A percentile compares a stretch with the other conserved stretches of the same genome.
Conservation (phyloP, 2,888 invertebrate species). For the Epinotia nisella region DNA sequence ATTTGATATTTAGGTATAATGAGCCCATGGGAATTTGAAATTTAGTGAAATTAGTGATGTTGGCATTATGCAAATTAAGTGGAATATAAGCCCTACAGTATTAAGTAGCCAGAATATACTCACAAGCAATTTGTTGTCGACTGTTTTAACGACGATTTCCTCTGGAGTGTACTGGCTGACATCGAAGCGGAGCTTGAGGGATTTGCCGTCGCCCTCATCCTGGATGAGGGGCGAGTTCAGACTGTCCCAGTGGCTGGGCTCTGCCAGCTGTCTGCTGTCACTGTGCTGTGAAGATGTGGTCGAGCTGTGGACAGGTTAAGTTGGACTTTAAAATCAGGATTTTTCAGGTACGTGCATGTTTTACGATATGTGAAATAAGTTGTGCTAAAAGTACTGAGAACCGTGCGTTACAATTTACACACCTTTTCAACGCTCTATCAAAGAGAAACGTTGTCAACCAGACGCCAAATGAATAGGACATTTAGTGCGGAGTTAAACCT, state of each 20-base stretch:
- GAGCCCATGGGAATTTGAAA: too few species aligned
- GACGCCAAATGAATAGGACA: too few species aligned
- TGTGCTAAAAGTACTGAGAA: background rate
- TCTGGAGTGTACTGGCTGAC: conserved; percentile 98
- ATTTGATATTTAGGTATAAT: too few species aligned
- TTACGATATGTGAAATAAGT: conserved; percentile 42
- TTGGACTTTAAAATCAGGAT: conserved; percentile 45
- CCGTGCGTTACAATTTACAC: conserved; percentile 5
- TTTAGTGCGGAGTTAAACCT: too few species aligned
- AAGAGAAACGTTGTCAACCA: too few species aligned
- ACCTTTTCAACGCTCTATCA: too few species aligned
- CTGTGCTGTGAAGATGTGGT: conserved; percentile 87
- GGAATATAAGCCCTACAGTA: too few species aligned
- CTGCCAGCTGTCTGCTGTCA: conserved; percentile 85
- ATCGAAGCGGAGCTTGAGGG: conserved; percentile 97
- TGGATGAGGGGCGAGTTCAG: conserved; percentile 97
- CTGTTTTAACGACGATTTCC: conserved; percentile 99
- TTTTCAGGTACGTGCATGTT: conserved; percentile 29
- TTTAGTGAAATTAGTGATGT: too few species aligned
- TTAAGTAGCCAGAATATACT: conserved; percentile 67
- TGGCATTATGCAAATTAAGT: too few species aligned
- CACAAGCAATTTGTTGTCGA: conserved; percentile 98
- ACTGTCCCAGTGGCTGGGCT: conserved; percentile 91
- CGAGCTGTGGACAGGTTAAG: conserved; percentile 79
- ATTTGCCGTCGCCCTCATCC: conserved; percentile 97